These are phyloP conservation scores for Mongoloraphidia duomilia DNA, from an alignment of 2,888 invertebrate species.

Conservation along the genomic window DNA sequence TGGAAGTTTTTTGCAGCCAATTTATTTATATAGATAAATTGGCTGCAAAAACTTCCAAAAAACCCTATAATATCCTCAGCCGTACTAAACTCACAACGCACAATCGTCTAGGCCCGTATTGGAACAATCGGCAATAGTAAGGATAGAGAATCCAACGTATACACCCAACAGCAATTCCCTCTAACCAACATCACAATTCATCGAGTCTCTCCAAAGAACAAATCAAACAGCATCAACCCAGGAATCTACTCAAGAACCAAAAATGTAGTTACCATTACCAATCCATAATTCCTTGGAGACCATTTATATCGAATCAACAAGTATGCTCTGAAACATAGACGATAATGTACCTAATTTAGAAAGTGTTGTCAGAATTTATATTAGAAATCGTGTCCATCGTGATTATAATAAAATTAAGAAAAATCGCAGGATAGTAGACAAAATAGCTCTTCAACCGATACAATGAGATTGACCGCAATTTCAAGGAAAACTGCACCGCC, in stretches of 20 bases:
- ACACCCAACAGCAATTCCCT: slow-evolving; percentile 5
- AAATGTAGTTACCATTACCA: slow-evolving; percentile 2
- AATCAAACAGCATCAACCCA: slow-evolving; percentile 3
- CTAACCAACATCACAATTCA: slow-evolving; percentile 4
- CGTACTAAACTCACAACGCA: too few species aligned
- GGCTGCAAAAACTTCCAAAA: too few species aligned
- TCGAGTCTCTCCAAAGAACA: slow-evolving; percentile 1
- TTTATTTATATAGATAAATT: too few species aligned
- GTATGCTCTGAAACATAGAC: slow-evolving; percentile 7
- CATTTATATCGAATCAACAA: slow-evolving; percentile 7
- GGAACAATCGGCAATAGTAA: slow-evolving; percentile 7
- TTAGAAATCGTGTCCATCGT: not conserved
- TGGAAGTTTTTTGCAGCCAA: too few species aligned
- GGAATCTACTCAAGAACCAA: too few species aligned
- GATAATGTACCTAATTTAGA: slow-evolving; percentile 7
- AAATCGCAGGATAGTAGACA: too few species aligned
- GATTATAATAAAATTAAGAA: too few species aligned
- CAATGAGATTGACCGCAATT: too few species aligned
- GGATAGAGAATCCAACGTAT: slow-evolving; percentile 6
- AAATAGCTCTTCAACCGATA: too few species aligned
- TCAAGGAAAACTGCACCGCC: slow-evolving; percentile 2
- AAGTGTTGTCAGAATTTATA: slow-evolving; percentile 4
- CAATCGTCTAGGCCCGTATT: slow-evolving; percentile 2
- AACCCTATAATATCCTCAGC: too few species aligned
- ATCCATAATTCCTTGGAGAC: slow-evolving; percentile 5